phyloP scores from a whole-genome alignment of 2,113 vertebrate species.

The Spizaetus ornatus region DNA sequence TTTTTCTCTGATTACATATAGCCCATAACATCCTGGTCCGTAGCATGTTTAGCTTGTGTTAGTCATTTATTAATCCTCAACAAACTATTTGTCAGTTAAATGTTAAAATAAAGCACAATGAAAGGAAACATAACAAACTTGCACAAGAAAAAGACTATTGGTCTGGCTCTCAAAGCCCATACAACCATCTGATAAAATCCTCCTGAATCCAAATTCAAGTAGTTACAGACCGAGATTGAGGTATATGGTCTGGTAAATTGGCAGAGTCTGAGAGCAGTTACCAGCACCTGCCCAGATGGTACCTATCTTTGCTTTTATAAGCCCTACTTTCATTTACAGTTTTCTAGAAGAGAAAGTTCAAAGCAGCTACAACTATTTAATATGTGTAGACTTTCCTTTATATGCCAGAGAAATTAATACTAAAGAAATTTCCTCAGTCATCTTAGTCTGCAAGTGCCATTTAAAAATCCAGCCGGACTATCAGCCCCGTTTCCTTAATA shows the following conservation, averaged over 20 bases:
- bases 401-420: slow-evolving; percentile 48
- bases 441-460: neutral
- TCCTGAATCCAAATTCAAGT: neutral
- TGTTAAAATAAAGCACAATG: neutral
- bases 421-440: slow-evolving; percentile 23
- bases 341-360: slow-evolving; percentile 59
- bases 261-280: slow-evolving; percentile 54
- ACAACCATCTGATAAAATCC: slow-evolving; percentile 8
- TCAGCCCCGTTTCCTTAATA: neutral
- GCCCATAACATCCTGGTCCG: neutral
- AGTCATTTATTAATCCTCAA: slow-evolving; percentile 26
- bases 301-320: slow-evolving; percentile 56
- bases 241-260: slow-evolving; percentile 38
- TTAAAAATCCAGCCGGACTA: neutral
- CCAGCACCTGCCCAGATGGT: slow-evolving; percentile 61
- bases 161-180: neutral
- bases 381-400: slow-evolving; percentile 40
- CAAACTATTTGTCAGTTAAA: slow-evolving; percentile 3
- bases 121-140: neutral
- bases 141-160: neutral
- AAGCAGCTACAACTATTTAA: slow-evolving; percentile 51
- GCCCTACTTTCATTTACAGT: slow-evolving; percentile 50
- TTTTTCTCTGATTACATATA: neutral
- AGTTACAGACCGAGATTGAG: neutral
- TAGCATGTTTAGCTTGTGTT: neutral